These are phyloP conservation scores for Disparrhopalites patrizii DNA, from an alignment of 2,888 invertebrate genomes.

Conservation along the genomic window DNA sequence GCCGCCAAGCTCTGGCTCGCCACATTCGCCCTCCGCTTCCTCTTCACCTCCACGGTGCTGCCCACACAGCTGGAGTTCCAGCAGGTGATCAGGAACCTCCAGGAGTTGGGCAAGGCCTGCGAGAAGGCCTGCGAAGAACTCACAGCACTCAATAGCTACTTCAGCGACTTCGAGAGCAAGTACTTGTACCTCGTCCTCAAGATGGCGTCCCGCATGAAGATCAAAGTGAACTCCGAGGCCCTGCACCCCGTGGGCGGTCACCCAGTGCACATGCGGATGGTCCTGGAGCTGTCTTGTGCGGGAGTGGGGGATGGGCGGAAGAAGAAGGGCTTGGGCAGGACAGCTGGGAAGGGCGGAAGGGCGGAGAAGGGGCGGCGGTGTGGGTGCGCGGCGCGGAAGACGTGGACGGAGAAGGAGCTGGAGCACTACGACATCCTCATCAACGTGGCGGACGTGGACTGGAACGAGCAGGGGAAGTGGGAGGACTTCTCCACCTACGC, in stretches of 20 bases:
- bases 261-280: no score
- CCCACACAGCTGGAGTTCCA: not conserved
- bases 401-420: not conserved
- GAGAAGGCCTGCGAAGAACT: not conserved
- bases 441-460: not conserved
- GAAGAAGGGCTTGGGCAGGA: no score
- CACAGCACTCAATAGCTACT: not conserved
- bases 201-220: not conserved
- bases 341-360: no score
- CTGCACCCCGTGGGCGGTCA: no score
- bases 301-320: no score
- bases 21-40: not conserved
- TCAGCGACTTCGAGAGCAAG: not conserved
- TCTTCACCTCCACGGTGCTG: not conserved
- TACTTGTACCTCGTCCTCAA: not conserved
- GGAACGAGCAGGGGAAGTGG: not conserved
- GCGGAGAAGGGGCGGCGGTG: no score
- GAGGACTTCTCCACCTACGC: not conserved
- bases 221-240: not conserved
- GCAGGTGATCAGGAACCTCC: not conserved
- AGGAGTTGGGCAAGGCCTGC: not conserved
- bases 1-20: slow-evolving; percentile 14
- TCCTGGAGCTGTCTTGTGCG: no score
- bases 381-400: not conserved
- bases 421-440: not conserved